phyloP scores from a whole-genome alignment of 2,113 vertebrate genomes.

The Sisor rabdophorus region DNA sequence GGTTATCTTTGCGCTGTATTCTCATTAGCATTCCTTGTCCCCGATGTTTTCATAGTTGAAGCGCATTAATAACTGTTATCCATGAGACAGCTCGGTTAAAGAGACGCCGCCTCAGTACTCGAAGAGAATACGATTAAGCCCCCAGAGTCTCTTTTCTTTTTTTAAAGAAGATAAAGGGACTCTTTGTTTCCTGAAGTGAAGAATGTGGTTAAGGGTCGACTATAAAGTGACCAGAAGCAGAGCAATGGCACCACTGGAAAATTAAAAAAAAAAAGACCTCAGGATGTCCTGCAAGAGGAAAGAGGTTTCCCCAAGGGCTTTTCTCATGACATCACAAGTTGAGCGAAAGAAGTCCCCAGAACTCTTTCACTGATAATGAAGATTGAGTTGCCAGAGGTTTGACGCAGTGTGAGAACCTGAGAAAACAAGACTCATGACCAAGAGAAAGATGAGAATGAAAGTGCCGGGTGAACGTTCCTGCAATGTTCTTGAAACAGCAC shows the following conservation, averaged over 20 bases:
- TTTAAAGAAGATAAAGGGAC: neutral
- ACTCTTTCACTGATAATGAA: neutral
- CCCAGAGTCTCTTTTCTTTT: neutral
- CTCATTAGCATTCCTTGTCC: neutral
- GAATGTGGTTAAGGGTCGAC: neutral
- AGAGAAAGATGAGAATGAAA: neutral
- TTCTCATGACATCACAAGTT: neutral
- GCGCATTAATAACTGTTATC: neutral
- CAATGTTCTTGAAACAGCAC: neutral
- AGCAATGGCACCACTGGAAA: neutral
- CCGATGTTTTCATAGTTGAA: neutral
- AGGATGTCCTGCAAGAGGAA: conserved; percentile 11
- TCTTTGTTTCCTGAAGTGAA: neutral
- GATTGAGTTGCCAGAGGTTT: neutral
- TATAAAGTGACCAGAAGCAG: neutral
- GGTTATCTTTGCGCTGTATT: neutral
- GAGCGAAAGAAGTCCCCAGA: neutral
- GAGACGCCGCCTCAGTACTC: neutral
- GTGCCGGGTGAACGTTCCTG: neutral
- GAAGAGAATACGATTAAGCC: neutral
- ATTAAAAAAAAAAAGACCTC: neutral
- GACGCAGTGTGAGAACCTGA: conserved; percentile 6
- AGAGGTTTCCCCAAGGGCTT: neutral
- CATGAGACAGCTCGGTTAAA: neutral
- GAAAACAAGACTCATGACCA: conserved; percentile 27